These are phyloP conservation scores for Nomia melanderi DNA, from an alignment of 1,140 invertebrate species.

Conservation along the genomic window DNA sequence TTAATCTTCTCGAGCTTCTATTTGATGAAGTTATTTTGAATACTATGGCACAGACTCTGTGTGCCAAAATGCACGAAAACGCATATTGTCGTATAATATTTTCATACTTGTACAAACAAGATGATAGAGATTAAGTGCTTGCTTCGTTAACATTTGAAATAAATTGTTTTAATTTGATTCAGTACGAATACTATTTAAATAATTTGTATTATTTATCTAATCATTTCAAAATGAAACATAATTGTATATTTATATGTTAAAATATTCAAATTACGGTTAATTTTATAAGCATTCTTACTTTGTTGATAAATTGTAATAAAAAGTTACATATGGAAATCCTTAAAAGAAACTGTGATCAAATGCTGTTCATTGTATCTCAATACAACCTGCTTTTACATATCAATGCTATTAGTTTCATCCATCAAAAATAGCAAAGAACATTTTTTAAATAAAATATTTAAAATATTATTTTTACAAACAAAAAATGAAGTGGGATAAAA, in stretches of 20 bases:
- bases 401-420: not conserved
- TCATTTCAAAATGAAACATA: not conserved
- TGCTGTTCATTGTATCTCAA: conserved; percentile 3
- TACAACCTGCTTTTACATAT: not conserved
- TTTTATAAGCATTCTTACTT: not conserved
- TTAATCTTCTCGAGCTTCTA: conserved; percentile 47
- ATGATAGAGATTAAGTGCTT: not conserved
- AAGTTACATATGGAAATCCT: conserved; percentile 2
- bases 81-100: conserved; percentile 14
- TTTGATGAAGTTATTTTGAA: conserved; percentile 50
- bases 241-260: conserved; percentile 5
- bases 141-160: not conserved
- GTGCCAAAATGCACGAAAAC: conserved; percentile 56
- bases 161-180: not conserved
- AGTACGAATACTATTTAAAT: not conserved
- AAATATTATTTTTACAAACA: conserved; percentile 10
- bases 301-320: not conserved
- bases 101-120: conserved; percentile 9
- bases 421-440: conserved; percentile 4
- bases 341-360: conserved; percentile 9
- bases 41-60: conserved; percentile 49
- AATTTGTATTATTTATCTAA: not conserved
- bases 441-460: not conserved
- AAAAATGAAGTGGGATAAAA: not conserved
- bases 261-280: conserved; percentile 19